Evolutionary conservation across 1,140 invertebrate genomes (phyloP).

Genomic region (Steinernema khuongi): DNA sequence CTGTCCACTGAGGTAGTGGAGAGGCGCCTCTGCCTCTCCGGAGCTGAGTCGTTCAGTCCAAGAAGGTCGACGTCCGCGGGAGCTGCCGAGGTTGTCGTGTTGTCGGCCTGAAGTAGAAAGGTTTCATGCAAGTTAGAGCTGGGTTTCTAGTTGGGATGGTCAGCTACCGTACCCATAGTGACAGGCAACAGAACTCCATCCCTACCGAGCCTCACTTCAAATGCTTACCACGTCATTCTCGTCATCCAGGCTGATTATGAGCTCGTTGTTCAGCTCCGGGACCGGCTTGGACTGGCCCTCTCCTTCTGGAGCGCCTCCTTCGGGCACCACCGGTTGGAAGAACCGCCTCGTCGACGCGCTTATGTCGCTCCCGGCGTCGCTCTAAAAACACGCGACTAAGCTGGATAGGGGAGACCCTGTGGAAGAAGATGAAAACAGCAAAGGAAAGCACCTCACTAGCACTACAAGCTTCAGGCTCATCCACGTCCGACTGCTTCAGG

Average conservation of each 20-base stretch:
- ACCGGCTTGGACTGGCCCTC: neutral
- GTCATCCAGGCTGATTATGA: neutral
- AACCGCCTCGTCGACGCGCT: neutral
- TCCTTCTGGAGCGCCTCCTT: neutral
- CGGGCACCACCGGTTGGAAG: neutral
- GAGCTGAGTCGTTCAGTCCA: neutral
- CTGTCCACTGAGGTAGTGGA: neutral
- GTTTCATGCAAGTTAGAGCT: neutral
- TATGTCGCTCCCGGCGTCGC: conserved; percentile 5
- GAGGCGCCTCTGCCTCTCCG: neutral
- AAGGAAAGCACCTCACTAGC: neutral
- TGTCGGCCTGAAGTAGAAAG: neutral
- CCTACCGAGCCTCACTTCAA: too few relatives aligned
- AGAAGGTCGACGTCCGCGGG: neutral
- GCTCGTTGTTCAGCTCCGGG: neutral
- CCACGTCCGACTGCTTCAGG: neutral
- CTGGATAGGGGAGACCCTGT: neutral
- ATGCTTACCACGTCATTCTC: neutral
- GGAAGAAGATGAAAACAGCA: neutral
- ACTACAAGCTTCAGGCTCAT: neutral
- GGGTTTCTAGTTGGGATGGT: too few relatives aligned
- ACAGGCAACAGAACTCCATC: too few relatives aligned
- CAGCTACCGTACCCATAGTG: too few relatives aligned
- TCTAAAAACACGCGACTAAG: neutral
- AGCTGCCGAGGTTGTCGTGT: neutral